Evolutionary conservation across 2,888 invertebrate genomes (phyloP).

Genomic region (Napeogenes sylphis): DNA sequence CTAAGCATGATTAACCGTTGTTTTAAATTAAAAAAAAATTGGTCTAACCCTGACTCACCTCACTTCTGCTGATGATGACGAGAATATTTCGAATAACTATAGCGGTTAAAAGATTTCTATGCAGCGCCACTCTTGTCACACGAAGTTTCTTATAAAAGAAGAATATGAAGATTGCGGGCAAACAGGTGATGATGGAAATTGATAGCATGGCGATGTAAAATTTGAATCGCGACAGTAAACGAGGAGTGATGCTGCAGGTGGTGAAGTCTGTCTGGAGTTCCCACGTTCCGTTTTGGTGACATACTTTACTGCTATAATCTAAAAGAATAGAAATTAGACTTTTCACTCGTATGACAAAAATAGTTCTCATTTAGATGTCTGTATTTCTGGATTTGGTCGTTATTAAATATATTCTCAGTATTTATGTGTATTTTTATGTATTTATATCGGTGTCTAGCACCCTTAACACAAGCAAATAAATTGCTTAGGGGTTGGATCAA

Average conservation of each 20-base stretch:
- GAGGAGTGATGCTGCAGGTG: constrained; percentile 75
- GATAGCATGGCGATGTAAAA: constrained; percentile 75
- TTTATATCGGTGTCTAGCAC: no score
- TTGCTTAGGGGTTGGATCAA: no score
- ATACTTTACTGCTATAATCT: constrained; percentile 79
- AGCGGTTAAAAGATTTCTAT: constrained; percentile 79
- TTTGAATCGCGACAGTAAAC: constrained; percentile 68
- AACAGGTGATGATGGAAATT: constrained; percentile 69
- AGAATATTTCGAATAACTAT: constrained; percentile 77
- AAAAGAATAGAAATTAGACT: constrained; percentile 27
- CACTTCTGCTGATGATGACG: constrained; percentile 75
- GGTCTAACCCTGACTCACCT: constrained; percentile 51
- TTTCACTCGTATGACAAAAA: no score
- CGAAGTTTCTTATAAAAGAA: constrained; percentile 74
- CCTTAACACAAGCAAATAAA: no score
- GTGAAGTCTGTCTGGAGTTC: constrained; percentile 77
- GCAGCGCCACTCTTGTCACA: constrained; percentile 73
- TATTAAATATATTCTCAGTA: no score
- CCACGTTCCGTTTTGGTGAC: constrained; percentile 76
- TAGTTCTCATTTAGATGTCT: no score
- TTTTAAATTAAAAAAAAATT: background rate
- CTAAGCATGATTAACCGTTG: no score
- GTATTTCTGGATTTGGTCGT: no score
- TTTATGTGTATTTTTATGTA: no score
- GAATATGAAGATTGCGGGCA: constrained; percentile 79